Evolutionary conservation across 2,888 invertebrate genomes (phyloP), one percentile per base, ranked within the genome.

Genomic region (Oligia fasciuncula): DNA sequence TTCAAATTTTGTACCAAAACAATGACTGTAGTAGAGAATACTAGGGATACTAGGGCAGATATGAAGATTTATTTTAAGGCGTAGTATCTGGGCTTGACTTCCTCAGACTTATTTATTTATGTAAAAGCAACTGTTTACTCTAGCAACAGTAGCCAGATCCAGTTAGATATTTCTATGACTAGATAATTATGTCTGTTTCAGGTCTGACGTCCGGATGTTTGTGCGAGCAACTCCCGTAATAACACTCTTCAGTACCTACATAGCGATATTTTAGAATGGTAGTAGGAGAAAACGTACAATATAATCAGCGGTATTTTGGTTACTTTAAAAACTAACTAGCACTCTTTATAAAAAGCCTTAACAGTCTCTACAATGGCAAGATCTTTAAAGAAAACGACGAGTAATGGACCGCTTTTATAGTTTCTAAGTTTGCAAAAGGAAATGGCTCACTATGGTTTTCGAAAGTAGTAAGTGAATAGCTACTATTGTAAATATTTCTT

Each of bases 351-450:
- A 80, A 46, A 29, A 62, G 2, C 14, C 23, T 23, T 23, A 54
- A 80, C 40, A 67, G 46, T n/a, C 23, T 54, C 43, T 40, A 73
- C 63, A 85, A 85, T 68, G 19, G 66, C 6, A 46, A 49, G 49
- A 73, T 85, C 63, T 60, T 82, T 69, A 46, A 72, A 81, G 62
- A 85, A 85, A 85, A 81, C 46, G 69, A 70, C 68, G 62, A 62
- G 68, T 68, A 81, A 75, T 76, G 4, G 17, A 40, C 65, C 60
- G 54, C 69, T 69, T 65, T 29, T 29, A 29, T 54, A 85, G 69
- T 83, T 83, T 86, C 86, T 70, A 77, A 70, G 83, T 77, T 77
- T 73, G 63, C 60, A 74, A 72, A 79, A 84, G 76, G 87, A 86
- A 86, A 84, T 76, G 49, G 76, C 76, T 84, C 76, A 84, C 76